These are phyloP conservation scores for Sciurus vulgaris DNA, from an alignment of 2,797 vertebrate genomes.

Conservation along the genomic window DNA sequence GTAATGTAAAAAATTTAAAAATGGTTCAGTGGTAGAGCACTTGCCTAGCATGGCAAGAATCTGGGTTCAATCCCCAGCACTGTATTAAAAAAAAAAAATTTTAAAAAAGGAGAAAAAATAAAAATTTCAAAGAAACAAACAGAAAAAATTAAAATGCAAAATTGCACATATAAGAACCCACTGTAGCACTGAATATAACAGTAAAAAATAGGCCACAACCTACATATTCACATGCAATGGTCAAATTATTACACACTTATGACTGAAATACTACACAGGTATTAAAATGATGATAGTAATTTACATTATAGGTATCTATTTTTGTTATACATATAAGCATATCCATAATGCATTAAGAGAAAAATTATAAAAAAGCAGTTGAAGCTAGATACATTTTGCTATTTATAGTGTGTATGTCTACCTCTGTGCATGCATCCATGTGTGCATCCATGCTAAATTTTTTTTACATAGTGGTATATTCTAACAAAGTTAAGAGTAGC, in stretches of 20 bases:
- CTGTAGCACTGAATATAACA: not conserved
- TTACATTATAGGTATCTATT: not conserved
- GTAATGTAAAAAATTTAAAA: conserved; percentile 16
- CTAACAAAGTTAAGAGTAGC: conserved; percentile 8
- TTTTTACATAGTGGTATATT: not conserved
- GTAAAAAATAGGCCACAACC: not conserved
- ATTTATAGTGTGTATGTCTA: not conserved
- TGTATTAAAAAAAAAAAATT: too few species aligned
- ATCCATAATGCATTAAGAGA: not conserved
- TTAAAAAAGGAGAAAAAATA: not conserved
- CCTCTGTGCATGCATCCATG: not conserved
- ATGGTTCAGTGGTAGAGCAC: not conserved
- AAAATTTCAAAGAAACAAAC: not conserved
- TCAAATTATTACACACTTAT: not conserved
- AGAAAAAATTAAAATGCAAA: conserved; percentile 7
- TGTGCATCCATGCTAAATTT: not conserved
- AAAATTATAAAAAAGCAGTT: not conserved
- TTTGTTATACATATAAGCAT: not conserved
- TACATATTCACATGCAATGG: not conserved
- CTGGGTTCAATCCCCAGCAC: too few species aligned
- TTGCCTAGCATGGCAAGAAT: too few species aligned
- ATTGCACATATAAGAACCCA: not conserved
- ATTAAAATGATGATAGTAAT: not conserved
- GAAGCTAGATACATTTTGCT: not conserved
- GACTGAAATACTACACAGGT: not conserved